These are phyloP conservation scores for Hermodice carunculata DNA, from an alignment of 2,888 invertebrate genomes.

Conservation along the genomic window DNA sequence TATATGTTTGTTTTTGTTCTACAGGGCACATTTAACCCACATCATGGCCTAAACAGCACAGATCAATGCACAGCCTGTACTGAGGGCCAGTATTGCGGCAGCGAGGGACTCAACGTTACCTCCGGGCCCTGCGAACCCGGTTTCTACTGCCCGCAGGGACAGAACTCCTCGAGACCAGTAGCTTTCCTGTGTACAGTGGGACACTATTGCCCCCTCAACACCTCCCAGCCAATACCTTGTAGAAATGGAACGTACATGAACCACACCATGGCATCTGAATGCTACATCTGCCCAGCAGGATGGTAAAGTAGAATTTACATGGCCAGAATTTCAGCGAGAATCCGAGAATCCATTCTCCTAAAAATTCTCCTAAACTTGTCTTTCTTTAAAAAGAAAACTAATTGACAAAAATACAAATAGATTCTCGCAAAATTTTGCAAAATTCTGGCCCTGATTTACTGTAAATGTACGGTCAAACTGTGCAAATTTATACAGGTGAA, in stretches of 20 bases:
- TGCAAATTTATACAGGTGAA: too few species aligned
- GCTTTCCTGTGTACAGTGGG: conserved; percentile 51
- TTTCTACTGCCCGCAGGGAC: conserved; percentile 61
- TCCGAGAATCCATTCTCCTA: too few species aligned
- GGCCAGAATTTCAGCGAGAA: too few species aligned
- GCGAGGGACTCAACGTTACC: conserved; percentile 56
- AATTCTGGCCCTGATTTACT: too few species aligned
- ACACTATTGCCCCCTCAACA: conserved; percentile 61
- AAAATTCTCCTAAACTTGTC: too few species aligned
- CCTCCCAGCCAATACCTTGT: conserved; percentile 58
- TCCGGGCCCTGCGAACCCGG: conserved; percentile 63
- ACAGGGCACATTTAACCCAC: conserved; percentile 65
- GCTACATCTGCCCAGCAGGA: conserved; percentile 60
- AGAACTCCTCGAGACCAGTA: conserved; percentile 30
- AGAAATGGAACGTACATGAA: conserved; percentile 61
- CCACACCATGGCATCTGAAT: conserved; percentile 42
- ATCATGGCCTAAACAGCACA: conserved; percentile 51
- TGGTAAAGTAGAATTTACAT: too few species aligned
- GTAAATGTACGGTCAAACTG: too few species aligned
- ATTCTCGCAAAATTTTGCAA: too few species aligned
- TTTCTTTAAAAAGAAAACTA: too few species aligned
- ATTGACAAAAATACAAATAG: too few species aligned
- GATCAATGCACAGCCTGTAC: conserved; percentile 60
- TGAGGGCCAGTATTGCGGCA: conserved; percentile 58
- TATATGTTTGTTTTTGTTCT: too few species aligned